These are phyloP conservation scores for Stictonetta naevosa DNA, from an alignment of 2,113 vertebrate genomes.

Conservation along the genomic window DNA sequence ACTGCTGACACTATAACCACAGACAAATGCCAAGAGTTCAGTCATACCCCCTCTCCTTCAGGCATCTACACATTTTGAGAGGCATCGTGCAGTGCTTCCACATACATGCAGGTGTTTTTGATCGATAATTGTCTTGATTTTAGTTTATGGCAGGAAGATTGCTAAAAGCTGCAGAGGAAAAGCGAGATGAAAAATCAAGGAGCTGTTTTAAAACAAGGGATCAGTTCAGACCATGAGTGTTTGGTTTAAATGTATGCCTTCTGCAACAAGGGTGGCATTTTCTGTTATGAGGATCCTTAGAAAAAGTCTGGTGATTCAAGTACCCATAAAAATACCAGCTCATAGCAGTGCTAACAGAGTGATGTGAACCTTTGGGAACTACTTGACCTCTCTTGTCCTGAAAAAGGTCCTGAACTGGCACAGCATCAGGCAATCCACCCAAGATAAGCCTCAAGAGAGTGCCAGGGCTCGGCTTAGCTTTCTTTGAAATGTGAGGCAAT, in stretches of 20 bases:
- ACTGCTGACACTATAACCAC: no score
- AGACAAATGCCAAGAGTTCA: no score
- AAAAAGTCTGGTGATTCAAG: neutral
- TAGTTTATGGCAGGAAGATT: neutral
- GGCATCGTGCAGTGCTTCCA: no score
- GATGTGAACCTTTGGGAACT: neutral
- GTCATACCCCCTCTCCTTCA: no score
- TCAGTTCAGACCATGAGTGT: neutral
- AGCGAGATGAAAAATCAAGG: neutral
- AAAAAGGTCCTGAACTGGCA: neutral
- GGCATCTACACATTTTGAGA: no score
- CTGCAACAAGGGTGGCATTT: neutral
- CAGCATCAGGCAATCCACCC: neutral
- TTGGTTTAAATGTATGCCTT: slow-evolving; percentile 27
- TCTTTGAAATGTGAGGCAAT: slow-evolving; percentile 45
- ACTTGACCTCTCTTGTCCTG: neutral
- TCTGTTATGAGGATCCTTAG: neutral
- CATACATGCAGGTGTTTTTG: neutral
- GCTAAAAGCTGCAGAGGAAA: neutral
- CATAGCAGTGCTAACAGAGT: neutral
- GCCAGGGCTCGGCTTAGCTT: neutral
- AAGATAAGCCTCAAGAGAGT: slow-evolving; percentile 28
- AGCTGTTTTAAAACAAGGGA: slow-evolving; percentile 24
- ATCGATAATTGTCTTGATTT: neutral
- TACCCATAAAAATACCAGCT: neutral